Base-by-base conservation (phyloP, 1,140 invertebrate genomes). In the Nixonia krombeini region DNA sequence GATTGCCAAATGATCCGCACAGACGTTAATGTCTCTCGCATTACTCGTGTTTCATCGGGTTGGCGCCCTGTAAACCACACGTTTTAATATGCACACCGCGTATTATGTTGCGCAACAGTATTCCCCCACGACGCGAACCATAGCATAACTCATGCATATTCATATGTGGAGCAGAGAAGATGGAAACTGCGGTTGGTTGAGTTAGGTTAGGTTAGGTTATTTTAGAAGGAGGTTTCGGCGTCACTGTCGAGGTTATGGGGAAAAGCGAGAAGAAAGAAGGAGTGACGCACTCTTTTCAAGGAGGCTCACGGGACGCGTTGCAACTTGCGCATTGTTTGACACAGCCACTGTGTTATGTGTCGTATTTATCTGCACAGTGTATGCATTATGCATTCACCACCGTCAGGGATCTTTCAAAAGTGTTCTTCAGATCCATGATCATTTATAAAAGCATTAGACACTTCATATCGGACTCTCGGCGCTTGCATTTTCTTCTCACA, bases 111-210 rank as follows among this genome's bases (percentile, higher is more conserved):
- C 52, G 25, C 51, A 61, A 61, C 56, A 61, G 37, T 51, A 67
- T 56, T 61, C 45, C 57, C 56, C 28, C 21, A 26, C 50, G 56
- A 21, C 28, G 57, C 28, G 56, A 56, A 12, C 46, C 57, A 16
- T 52, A 61, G 21, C 46, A 67, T 51, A 57, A 67, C 57, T 67
- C 51, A 51, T 67, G 56, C 33, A 67, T 67, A 67, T 59, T 67
- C 64, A 67, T 61, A 56, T 45, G 23, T 41, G 4, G 4, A 28
- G 7, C 31, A 21, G 15, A 23, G 26, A 65, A 67, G 51, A 67
- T 56, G 38, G 50, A 13, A 59, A 46, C 23, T 26, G 18, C 13
- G 47, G 40, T 10, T 58, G 42, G 45, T 59, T 55, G 58, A 53
- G 45, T 51, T 37, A 47, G 37, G 17, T 40, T 13, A n/a, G n/a